phyloP scores from a whole-genome alignment of 2,113 vertebrate genomes.

The Leptocoma aspasia region DNA sequence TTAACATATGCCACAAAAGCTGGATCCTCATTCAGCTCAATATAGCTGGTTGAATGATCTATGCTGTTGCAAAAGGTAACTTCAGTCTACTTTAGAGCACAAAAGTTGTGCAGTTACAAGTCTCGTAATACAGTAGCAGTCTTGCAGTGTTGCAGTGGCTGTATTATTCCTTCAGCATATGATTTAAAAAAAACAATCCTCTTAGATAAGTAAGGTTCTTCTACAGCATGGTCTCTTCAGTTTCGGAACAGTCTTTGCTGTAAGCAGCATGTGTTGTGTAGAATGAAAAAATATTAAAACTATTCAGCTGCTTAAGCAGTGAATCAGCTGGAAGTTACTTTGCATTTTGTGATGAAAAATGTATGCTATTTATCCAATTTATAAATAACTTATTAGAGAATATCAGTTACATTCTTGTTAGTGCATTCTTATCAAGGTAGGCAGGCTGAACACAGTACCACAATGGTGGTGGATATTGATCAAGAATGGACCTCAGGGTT shows the following conservation, averaged over 20 bases:
- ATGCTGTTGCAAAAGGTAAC: not conserved
- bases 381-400: not conserved
- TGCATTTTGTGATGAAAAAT: not conserved
- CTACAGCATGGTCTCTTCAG: not conserved
- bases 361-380: not conserved
- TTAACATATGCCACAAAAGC: constrained; percentile 57
- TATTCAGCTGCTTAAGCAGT: not conserved
- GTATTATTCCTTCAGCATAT: not conserved
- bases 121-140: not conserved
- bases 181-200: not conserved
- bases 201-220: not conserved
- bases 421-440: not conserved
- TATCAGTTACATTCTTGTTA: not conserved
- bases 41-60: constrained; percentile 33
- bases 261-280: not conserved
- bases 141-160: constrained; percentile 9
- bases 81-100: constrained; percentile 4
- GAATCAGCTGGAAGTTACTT: not conserved
- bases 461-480: not conserved
- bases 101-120: not conserved
- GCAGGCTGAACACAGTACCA: not conserved
- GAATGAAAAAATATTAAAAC: not conserved
- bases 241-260: not conserved
- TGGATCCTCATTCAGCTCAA: not conserved
- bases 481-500: not conserved